Conservation (phyloP, 2,113 vertebrate genomes). For the Centropus bengalensis region DNA sequence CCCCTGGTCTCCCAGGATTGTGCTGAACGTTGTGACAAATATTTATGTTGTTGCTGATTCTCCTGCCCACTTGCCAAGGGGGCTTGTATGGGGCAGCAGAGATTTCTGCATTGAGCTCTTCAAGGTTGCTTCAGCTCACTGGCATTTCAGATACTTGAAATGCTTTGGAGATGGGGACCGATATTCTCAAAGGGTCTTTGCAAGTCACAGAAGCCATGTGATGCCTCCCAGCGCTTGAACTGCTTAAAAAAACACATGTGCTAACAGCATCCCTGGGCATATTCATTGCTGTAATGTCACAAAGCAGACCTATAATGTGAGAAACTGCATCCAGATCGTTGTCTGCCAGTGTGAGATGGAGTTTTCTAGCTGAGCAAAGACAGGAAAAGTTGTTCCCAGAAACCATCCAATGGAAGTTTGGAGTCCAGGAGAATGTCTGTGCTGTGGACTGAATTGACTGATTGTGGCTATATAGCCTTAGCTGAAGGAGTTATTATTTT, state of each 20-base stretch:
- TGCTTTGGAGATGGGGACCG: not conserved
- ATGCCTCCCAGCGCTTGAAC: not conserved
- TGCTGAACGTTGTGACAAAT: not conserved
- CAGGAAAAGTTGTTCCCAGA: not conserved
- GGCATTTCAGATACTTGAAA: not conserved
- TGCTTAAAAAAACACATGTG: not conserved
- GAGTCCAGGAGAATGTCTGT: not conserved
- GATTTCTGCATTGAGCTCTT: not conserved
- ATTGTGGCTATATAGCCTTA: not conserved
- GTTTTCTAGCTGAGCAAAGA: not conserved
- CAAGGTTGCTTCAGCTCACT: accelerated
- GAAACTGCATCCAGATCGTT: not conserved
- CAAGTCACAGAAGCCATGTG: not conserved
- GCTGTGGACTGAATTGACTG: not conserved
- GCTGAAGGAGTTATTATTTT: conserved; percentile 1
- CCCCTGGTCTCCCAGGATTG: not conserved
- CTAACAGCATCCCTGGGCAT: accelerated
- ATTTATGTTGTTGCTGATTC: not conserved
- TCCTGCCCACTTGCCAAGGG: not conserved
- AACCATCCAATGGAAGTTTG: not conserved
- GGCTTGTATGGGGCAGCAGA: accelerated
- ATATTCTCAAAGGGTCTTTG: not conserved
- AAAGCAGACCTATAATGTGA: not conserved
- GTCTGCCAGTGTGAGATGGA: not conserved
- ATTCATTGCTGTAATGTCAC: not conserved